Conservation (phyloP, 2,797 vertebrate genomes). For the Rhinophrynus dorsalis region DNA sequence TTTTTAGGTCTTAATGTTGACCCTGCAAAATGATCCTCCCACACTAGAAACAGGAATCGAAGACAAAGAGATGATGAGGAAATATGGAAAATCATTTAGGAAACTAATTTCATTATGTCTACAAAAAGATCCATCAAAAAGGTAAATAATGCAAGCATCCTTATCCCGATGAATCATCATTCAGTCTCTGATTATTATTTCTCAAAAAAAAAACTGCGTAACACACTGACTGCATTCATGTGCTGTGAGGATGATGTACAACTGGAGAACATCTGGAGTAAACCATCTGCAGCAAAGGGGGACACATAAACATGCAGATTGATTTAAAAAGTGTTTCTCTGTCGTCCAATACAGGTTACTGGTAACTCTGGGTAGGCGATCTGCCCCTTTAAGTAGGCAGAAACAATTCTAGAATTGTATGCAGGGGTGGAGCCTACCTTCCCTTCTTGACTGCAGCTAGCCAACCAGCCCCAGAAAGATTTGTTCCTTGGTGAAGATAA, state of each 20-base stretch:
- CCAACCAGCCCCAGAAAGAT: too few species aligned
- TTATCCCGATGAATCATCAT: not conserved
- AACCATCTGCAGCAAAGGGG: too few species aligned
- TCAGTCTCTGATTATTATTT: not conserved
- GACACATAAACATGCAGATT: too few species aligned
- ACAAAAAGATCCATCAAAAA: conserved; percentile 97
- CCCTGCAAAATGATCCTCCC: conserved; percentile 93
- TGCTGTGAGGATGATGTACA: not conserved
- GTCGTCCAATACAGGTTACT: too few species aligned
- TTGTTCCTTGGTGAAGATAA: too few species aligned
- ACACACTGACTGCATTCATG: not conserved
- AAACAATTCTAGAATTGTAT: too few species aligned
- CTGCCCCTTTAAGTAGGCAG: too few species aligned
- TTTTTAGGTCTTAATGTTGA: conserved; percentile 92
- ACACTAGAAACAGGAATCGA: conserved; percentile 92
- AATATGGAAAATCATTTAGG: conserved; percentile 96
- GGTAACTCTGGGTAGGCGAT: too few species aligned
- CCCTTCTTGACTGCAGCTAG: too few species aligned
- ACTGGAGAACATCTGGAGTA: too few species aligned
- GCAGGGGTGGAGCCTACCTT: too few species aligned
- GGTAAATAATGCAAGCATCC: conserved; percentile 67
- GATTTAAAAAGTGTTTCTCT: too few species aligned
- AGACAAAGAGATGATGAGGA: conserved; percentile 94
- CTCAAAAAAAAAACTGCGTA: not conserved
- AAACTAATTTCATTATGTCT: conserved; percentile 96